Conservation (phyloP, 2,113 vertebrate species). For the Paedocypris sp. region DNA sequence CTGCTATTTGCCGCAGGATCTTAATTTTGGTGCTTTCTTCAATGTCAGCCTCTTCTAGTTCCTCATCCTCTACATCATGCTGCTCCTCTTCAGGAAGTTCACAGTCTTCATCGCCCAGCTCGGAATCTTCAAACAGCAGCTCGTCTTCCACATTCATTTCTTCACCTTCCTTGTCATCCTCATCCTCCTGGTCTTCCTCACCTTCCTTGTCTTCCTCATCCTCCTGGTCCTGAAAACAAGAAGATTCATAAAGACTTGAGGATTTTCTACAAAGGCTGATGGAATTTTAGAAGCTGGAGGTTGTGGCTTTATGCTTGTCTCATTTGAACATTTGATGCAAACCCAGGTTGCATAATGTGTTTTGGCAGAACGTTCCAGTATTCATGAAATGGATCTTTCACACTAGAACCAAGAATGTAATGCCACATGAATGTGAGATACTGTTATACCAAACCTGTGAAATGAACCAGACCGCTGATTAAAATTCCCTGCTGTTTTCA, state of each 20-base stretch:
- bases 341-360: not conserved
- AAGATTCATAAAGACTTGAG: too few relatives aligned
- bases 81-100: slow-evolving; percentile 23
- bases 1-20: slow-evolving; percentile 69
- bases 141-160: slow-evolving; percentile 67
- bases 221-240: slow-evolving; percentile 24
- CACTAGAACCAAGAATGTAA: not conserved
- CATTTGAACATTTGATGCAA: too few relatives aligned
- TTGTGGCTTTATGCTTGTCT: too few relatives aligned
- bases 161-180: slow-evolving; percentile 53
- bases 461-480: not conserved
- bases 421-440: not conserved
- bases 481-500: not conserved
- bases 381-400: not conserved
- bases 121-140: slow-evolving; percentile 68
- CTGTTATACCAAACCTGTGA: not conserved
- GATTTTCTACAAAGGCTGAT: not conserved
- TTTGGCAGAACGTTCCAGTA: not conserved
- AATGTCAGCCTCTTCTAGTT: slow-evolving; percentile 49
- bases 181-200: slow-evolving; percentile 45
- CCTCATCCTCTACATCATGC: slow-evolving; percentile 40
- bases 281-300: not conserved
- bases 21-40: slow-evolving; percentile 67
- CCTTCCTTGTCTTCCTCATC: slow-evolving; percentile 52
- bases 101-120: slow-evolving; percentile 49